phyloP scores from a whole-genome alignment of 2,797 vertebrate species.

The Pipistrellus pipistrellus region DNA sequence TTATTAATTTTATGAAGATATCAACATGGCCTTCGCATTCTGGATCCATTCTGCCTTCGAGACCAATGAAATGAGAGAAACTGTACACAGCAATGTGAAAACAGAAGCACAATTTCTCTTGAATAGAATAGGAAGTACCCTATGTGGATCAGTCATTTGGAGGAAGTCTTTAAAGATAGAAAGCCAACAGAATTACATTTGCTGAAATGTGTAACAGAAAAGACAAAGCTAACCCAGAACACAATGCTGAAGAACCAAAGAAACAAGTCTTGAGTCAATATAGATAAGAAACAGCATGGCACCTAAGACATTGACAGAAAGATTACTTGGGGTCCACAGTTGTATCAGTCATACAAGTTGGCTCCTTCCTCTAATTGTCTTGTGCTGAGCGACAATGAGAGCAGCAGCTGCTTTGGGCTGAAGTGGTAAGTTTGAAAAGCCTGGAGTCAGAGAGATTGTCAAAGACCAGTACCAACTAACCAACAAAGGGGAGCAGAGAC shows the following conservation, averaged over 20 bases:
- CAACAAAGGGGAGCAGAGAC: background rate
- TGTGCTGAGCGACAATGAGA: background rate
- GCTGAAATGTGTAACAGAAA: background rate
- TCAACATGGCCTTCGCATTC: background rate
- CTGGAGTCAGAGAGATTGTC: background rate
- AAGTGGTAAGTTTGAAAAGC: background rate
- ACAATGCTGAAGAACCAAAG: background rate
- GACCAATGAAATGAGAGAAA: slow-evolving; percentile 40
- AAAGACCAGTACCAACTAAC: background rate
- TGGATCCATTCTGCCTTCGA: background rate
- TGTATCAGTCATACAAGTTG: background rate
- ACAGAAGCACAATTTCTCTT: background rate
- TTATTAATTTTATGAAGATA: background rate
- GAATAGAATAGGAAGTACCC: background rate
- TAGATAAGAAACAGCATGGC: background rate
- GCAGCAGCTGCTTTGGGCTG: background rate
- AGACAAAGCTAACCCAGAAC: background rate
- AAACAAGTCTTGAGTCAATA: background rate
- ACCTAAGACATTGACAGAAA: background rate
- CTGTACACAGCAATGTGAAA: background rate
- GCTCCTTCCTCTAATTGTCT: background rate
- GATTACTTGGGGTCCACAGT: background rate
- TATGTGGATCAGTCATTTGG: background rate
- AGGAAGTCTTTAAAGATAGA: slow-evolving; percentile 20
- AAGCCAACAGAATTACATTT: background rate